These are phyloP conservation scores for Distichodus sexfasciatus DNA, from an alignment of 2,797 vertebrate genomes.

Conservation along the genomic window DNA sequence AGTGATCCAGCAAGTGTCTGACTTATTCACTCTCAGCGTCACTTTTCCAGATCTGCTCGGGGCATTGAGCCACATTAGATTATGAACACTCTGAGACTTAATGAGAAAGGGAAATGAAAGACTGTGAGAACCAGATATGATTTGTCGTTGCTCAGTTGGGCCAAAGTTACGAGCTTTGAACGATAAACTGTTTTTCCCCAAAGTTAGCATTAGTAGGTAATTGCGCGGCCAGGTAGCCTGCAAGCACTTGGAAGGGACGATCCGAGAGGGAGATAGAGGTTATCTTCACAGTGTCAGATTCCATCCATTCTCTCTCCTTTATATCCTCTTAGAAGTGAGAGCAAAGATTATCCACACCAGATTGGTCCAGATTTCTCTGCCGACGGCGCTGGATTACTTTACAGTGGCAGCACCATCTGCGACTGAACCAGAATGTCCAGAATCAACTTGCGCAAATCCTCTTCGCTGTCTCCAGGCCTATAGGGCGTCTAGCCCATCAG, in stretches of 20 bases:
- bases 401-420: constrained; percentile 10
- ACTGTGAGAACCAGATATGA: not conserved
- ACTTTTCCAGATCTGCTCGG: not conserved
- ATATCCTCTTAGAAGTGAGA: not conserved
- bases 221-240: no score
- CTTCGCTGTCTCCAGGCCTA: not conserved
- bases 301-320: not conserved
- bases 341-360: constrained; percentile 17
- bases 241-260: no score
- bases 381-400: not conserved
- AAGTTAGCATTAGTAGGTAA: no score
- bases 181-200: no score
- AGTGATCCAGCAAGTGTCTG: not conserved
- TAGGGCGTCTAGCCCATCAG: not conserved
- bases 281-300: not conserved
- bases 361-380: constrained; percentile 13
- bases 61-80: not conserved
- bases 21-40: not conserved
- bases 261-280: not conserved
- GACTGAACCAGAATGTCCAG: constrained; percentile 1
- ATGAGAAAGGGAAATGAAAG: not conserved
- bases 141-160: not conserved
- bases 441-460: not conserved
- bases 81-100: not conserved
- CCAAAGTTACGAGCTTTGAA: not conserved